These are phyloP conservation scores for Myopa tessellatipennis DNA, from an alignment of 2,888 invertebrate species.

Conservation along the genomic window DNA sequence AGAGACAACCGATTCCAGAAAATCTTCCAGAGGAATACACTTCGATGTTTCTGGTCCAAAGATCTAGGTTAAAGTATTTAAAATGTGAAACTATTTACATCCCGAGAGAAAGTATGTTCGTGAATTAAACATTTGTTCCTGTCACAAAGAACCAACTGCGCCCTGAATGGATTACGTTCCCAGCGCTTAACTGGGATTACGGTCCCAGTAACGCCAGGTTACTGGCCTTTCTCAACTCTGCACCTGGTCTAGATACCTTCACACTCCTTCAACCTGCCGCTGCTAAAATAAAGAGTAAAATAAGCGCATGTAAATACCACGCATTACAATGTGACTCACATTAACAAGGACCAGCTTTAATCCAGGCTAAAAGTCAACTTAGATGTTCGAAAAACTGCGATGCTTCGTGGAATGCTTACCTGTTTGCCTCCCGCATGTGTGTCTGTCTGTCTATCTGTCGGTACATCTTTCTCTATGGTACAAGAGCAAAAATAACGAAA, in stretches of 20 bases:
- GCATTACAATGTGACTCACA: constrained; percentile 35
- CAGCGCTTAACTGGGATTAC: no score
- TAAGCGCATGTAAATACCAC: constrained; percentile 35
- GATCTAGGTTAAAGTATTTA: no score
- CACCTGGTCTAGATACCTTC: background rate
- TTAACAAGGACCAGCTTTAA: constrained; percentile 38
- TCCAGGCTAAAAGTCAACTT: background rate
- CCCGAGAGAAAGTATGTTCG: no score
- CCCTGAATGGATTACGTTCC: no score
- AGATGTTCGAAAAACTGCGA: no score
- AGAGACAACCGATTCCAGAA: no score
- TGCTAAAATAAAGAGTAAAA: background rate
- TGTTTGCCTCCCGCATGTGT: no score
- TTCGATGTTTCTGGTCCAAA: background rate
- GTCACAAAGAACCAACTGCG: no score
- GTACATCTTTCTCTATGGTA: background rate
- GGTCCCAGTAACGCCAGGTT: no score
- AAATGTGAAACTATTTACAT: no score
- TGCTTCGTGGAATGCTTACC: no score
- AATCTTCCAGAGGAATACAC: background rate
- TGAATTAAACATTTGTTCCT: no score
- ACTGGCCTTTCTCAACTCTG: background rate
- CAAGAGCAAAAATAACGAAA: background rate
- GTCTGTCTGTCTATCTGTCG: background rate
- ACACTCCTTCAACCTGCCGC: background rate